phyloP scores from a whole-genome alignment of 2,113 vertebrate species.

The Otocyon megalotis region DNA sequence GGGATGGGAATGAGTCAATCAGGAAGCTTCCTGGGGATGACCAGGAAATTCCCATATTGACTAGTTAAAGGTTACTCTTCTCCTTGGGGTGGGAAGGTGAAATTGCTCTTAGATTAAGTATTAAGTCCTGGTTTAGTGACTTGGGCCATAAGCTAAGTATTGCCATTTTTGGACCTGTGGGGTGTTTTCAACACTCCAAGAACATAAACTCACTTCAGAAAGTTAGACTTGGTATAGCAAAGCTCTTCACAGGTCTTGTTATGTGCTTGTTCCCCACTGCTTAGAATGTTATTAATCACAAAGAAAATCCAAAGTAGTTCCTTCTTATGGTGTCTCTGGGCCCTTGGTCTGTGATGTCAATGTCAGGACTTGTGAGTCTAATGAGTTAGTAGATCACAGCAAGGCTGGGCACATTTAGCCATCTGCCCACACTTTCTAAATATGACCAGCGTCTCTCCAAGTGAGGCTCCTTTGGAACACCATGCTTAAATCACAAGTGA shows the following conservation, averaged over 20 bases:
- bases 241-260: not conserved
- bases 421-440: not conserved
- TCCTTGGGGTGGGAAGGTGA: too few relatives aligned
- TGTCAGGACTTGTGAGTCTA: not conserved
- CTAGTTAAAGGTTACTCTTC: not conserved
- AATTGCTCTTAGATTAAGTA: not conserved
- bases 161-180: not conserved
- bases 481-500: not conserved
- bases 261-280: not conserved
- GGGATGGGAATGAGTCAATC: not conserved
- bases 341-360: not conserved
- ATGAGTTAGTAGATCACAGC: not conserved
- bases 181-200: not conserved
- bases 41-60: not conserved
- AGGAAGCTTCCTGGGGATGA: not conserved
- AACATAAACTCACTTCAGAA: not conserved
- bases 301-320: not conserved
- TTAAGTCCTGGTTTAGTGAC: not conserved
- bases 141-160: not conserved
- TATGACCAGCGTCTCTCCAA: not conserved
- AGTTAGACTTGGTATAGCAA: not conserved
- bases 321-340: not conserved
- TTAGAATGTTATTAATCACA: not conserved
- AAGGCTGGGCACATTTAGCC: accelerated
- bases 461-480: not conserved